Evolutionary conservation across 1,140 invertebrate species (phyloP).

Genomic region (Campoletis sonorensis): DNA sequence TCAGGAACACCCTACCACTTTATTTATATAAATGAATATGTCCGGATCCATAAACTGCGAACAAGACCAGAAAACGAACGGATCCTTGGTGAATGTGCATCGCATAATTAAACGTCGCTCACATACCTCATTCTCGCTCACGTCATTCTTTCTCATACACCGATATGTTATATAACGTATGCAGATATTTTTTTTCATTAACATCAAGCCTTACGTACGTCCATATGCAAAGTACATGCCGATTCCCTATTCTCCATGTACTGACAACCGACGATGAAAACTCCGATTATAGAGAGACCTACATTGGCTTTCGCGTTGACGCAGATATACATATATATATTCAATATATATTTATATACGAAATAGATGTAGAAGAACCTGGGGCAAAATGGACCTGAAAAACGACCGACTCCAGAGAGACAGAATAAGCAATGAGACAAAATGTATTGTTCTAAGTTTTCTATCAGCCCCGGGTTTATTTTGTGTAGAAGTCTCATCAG

Average conservation of each 20-base stretch:
- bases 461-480: too few species aligned
- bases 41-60: neutral
- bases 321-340: too few species aligned
- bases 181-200: neutral
- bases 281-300: slow-evolving; percentile 25
- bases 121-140: slow-evolving; percentile 43
- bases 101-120: slow-evolving; percentile 68
- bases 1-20: neutral
- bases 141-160: neutral
- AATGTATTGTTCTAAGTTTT: too few species aligned
- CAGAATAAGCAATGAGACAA: neutral
- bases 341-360: neutral
- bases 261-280: neutral
- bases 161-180: neutral
- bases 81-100: slow-evolving; percentile 45
- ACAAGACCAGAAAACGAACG: slow-evolving; percentile 40
- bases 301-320: neutral
- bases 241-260: neutral
- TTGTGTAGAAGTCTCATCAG: too few species aligned
- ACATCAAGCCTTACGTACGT: neutral
- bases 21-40: neutral
- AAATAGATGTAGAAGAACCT: neutral
- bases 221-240: neutral
- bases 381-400: neutral
- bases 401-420: neutral